phyloP scores from a whole-genome alignment of 2,113 vertebrate species.

The Embiotoca jacksoni region DNA sequence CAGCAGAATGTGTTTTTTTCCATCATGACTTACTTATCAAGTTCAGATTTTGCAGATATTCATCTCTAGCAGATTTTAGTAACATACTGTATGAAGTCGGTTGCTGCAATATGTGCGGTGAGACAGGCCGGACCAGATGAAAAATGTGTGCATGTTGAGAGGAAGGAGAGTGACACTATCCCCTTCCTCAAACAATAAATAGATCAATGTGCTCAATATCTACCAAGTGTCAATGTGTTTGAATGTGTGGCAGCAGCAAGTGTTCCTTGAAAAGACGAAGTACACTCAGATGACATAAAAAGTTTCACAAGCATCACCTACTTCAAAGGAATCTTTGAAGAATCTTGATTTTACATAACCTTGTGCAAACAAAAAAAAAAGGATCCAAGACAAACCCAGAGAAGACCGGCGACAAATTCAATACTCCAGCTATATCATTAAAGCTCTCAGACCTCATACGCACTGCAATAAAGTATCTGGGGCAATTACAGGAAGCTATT shows the following conservation, averaged over 20 bases:
- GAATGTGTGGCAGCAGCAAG: constrained; percentile 3
- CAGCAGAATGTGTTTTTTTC: not conserved
- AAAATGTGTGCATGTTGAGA: not conserved
- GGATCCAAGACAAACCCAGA: constrained; percentile 34
- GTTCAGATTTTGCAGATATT: not conserved
- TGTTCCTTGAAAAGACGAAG: not conserved
- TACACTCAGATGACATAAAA: constrained; percentile 16
- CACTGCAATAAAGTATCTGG: constrained; percentile 56
- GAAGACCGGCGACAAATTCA: constrained; percentile 37
- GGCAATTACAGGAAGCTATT: constrained; percentile 70
- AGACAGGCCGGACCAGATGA: not conserved
- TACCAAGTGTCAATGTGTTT: not conserved
- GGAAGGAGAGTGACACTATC: no score
- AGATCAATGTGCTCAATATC: not conserved
- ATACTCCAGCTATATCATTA: constrained; percentile 56
- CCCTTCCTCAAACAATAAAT: not conserved
- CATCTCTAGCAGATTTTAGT: not conserved
- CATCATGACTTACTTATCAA: constrained; percentile 6
- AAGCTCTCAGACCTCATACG: constrained; percentile 51
- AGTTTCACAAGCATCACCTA: constrained; percentile 37
- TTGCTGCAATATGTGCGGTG: not conserved
- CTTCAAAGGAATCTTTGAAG: constrained; percentile 31
- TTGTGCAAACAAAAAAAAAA: constrained; percentile 35
- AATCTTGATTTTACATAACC: constrained; percentile 16
- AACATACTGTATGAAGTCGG: not conserved